phyloP scores from a whole-genome alignment of 2,113 vertebrate genomes.

The Spizaetus ornatus region DNA sequence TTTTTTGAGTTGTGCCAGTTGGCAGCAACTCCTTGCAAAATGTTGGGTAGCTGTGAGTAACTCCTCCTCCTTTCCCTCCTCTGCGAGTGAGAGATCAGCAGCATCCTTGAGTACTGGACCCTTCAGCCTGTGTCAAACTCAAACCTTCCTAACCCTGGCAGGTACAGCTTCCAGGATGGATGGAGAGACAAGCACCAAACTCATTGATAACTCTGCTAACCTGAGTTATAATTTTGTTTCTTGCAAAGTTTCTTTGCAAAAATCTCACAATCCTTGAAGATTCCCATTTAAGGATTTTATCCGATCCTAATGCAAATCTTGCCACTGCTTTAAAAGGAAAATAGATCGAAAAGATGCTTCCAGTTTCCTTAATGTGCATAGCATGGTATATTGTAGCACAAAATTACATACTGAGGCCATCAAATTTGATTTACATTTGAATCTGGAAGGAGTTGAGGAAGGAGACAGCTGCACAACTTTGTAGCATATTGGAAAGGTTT shows the following conservation, averaged over 20 bases:
- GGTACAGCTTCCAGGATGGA: background rate
- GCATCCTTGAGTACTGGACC: background rate
- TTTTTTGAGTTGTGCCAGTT: background rate
- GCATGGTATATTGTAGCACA: background rate
- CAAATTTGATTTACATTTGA: conserved; percentile 49
- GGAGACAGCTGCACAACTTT: conserved; percentile 37
- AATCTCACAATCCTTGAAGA: background rate
- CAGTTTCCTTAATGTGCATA: background rate
- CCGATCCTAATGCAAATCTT: background rate
- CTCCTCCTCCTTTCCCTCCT: background rate
- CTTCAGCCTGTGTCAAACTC: background rate
- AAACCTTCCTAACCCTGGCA: background rate
- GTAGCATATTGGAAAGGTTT: background rate
- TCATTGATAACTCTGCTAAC: background rate
- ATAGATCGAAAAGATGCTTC: background rate
- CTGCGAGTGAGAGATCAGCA: background rate
- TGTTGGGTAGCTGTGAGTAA: background rate
- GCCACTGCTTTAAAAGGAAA: conserved; percentile 5
- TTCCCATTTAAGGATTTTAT: background rate
- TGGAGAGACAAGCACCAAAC: background rate
- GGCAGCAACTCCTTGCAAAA: background rate
- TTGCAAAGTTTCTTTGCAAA: background rate
- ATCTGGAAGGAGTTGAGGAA: conserved; percentile 44
- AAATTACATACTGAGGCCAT: conserved; percentile 53
- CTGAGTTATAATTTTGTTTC: background rate